Base-by-base conservation (phyloP, 2,113 vertebrate genomes). In the Muntiacus muntjak region DNA sequence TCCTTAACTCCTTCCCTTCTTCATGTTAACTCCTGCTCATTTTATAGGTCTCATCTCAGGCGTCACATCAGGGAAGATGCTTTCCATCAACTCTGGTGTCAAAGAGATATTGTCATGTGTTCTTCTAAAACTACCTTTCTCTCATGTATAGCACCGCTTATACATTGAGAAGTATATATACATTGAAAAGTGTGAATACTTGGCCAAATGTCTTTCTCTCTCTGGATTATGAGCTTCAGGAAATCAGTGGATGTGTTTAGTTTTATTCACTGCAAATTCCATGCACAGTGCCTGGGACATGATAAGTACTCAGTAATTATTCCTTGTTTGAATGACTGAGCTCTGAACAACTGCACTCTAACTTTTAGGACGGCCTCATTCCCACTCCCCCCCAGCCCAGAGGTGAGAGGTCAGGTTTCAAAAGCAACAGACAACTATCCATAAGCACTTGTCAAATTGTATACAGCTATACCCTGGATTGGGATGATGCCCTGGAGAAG, bases 311-410 rank as follows among this genome's bases (percentile, higher is more conserved):
- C 17, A 43, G 1, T 47, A 52, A 60, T 36, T 62, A 25, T 60
- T 43, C 17, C 6, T 91, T 81, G 8, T 87, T 8, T 55, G 21
- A 95, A 40, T 16, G 47, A 87, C 10, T 2, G 5, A 86, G 25
- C 21, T 9, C 3, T 25, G 23, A 60, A 28, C 1, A 87, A 45
- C 55, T 55, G 1, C 7, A 3, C 5, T 30, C 23, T 87, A 17
- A 15, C 12, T 9, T 94, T 33, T 33, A 52, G 9, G 25, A 78
- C 23, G 0, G 1, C 26, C 11, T 95, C 1, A 76, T 45, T 67
- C 47, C 17, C 43, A n/a, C 1, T 26, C 0, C 3, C 2, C 2
- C 6, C 6, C 23, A 83, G n/a, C 30, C 2, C 58, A 85, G 11
- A 83, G 14, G 23, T 91, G 54, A 91, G 23, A 81, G 7, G 17